Base-by-base conservation (phyloP, 2,888 invertebrate species). In the Tanypteryx hageni region DNA sequence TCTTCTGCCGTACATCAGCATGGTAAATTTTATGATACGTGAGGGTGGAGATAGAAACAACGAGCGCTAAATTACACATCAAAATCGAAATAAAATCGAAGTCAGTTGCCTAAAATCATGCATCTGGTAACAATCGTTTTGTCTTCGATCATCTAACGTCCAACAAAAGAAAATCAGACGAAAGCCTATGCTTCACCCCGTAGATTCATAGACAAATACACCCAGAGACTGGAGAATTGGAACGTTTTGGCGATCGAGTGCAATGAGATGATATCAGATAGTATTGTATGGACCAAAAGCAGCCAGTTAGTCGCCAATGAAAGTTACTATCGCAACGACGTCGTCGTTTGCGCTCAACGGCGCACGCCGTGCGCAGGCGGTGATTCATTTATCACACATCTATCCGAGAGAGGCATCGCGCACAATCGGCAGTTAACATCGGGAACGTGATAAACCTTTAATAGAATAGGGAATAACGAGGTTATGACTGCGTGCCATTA, bases 371-470 rank as follows among this genome's bases (percentile, higher is more conserved):
- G 11, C 22, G 68, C 22, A 10, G 13, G 13, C 76, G 13, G 22
- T 76, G 76, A 76, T 76, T 76, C 27, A 76, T 76, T 76, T 76
- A 76, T 76, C 76, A 76, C 22, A 76, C 76, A 76, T 76, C 76
- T 22, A 44, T 44, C 76, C 22, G 22, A 27, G 76, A 76, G 76
- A 76, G n/a, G 11, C 27, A 76, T 76, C 76, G 76, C 22, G 5
- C 27, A 27, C 76, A 76, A 76, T 76, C 76, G 27, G 76, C 76
- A n/a, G 13, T 76, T 76, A 76, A 76, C 76, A 76, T 76, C 76
- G 27, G 76, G 22, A 68, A 27, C 27, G 76, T 27, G 76, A 76
- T 76, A 27, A 27, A 76, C 22, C 76, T 76, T 22, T 76, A 76
- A 76, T 76, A 76, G 76, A 76, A 76, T 76, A 27, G 22, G 22